phyloP scores from a whole-genome alignment of 2,113 vertebrate genomes.

The Cyprinodon variegatus region DNA sequence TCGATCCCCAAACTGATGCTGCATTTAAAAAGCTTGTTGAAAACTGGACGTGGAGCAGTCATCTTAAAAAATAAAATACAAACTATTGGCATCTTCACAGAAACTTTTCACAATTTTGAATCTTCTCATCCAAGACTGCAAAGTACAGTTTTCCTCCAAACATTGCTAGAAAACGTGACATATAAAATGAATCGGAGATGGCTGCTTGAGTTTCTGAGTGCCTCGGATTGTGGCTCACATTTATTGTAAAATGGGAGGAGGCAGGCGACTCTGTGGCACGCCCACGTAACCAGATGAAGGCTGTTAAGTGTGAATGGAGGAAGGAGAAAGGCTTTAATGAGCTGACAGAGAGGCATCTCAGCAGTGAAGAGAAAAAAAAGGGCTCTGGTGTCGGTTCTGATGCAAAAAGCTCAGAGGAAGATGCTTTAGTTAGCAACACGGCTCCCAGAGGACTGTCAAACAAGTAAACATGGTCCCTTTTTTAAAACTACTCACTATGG shows the following conservation, averaged over 20 bases:
- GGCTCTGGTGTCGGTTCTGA: constrained; percentile 41
- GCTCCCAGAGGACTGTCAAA: constrained; percentile 15
- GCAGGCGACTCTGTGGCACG: constrained; percentile 30
- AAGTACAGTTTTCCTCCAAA: no score
- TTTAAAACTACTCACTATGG: constrained; percentile 22
- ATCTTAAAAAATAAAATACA: no score
- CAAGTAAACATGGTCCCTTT: constrained; percentile 42
- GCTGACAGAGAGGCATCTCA: constrained; percentile 21
- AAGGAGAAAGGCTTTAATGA: constrained; percentile 50
- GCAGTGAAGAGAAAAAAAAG: constrained; percentile 16
- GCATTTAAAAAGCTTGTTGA: no score
- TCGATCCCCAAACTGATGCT: no score
- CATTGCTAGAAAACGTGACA: background rate
- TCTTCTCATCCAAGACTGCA: no score
- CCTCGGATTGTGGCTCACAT: constrained; percentile 51
- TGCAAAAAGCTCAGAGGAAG: constrained; percentile 34
- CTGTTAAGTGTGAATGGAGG: constrained; percentile 60
- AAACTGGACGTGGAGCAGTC: no score
- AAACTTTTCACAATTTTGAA: no score
- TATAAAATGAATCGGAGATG: background rate
- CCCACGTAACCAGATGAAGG: constrained; percentile 56
- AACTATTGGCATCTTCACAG: no score
- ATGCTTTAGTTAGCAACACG: constrained; percentile 48
- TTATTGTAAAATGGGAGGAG: constrained; percentile 40
- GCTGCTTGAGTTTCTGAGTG: constrained; percentile 20